These are phyloP conservation scores for Cryptotis parvus DNA, from an alignment of 2,113 vertebrate genomes.

Conservation along the genomic window DNA sequence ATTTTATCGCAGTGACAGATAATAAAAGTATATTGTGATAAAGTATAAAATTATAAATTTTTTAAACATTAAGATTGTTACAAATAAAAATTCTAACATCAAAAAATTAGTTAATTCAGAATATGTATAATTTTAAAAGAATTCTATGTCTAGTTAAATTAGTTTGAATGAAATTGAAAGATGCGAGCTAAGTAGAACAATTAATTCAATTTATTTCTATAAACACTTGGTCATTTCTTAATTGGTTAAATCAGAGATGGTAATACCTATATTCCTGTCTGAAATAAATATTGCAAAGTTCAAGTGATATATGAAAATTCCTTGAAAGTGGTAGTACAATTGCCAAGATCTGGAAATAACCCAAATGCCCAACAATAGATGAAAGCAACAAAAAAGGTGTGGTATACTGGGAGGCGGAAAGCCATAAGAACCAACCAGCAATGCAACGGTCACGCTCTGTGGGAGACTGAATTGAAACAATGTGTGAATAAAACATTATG, in stretches of 20 bases:
- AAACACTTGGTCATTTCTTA: background rate
- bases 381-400: no score
- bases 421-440: no score
- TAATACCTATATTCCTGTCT: background rate
- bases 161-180: slow-evolving; percentile 37
- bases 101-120: background rate
- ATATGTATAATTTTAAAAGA: background rate
- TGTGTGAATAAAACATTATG: no score
- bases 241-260: background rate
- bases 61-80: background rate
- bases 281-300: background rate
- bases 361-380: no score
- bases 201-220: slow-evolving; percentile 1
- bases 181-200: background rate
- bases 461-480: no score
- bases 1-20: background rate
- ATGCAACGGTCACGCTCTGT: no score
- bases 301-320: background rate
- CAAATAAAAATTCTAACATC: background rate
- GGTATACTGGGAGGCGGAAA: no score
- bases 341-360: no score
- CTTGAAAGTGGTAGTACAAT: background rate
- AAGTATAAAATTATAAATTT: background rate
- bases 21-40: background rate
- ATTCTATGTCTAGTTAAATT: slow-evolving; percentile 17